Conservation (phyloP, 2,888 invertebrate species). For the Griposia aprilina region DNA sequence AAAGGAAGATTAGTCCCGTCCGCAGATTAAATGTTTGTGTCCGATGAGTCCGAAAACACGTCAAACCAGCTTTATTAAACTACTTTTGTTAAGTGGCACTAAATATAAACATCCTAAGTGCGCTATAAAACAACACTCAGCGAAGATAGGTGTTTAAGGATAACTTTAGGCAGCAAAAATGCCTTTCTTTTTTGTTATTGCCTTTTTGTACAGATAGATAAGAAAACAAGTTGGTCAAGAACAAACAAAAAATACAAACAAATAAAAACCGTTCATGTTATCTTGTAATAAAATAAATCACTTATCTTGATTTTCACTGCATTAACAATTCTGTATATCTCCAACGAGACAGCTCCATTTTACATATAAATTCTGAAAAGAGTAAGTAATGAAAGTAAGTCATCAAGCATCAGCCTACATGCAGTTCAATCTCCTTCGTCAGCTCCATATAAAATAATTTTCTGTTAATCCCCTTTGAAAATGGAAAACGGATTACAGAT, state of each 20-base stretch:
- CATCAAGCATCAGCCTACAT: neutral
- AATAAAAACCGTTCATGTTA: neutral
- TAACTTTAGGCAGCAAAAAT: constrained; percentile 40
- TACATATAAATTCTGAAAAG: neutral
- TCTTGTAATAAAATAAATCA: too few species aligned
- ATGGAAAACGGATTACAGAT: constrained; percentile 53
- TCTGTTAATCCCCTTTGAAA: constrained; percentile 40
- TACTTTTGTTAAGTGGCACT: constrained; percentile 54
- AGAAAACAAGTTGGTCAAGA: neutral
- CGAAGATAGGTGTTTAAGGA: constrained; percentile 50
- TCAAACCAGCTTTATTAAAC: constrained; percentile 38
- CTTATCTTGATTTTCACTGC: neutral
- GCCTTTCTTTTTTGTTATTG: constrained; percentile 31
- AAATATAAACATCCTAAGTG: constrained; percentile 46
- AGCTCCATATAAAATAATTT: constrained; percentile 29
- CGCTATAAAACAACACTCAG: constrained; percentile 57
- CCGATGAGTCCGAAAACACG: constrained; percentile 27
- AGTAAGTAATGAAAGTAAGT: neutral
- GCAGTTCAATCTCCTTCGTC: neutral
- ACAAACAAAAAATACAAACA: neutral
- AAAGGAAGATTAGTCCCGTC: constrained; percentile 18
- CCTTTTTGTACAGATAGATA: constrained; percentile 17
- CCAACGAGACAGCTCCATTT: neutral
- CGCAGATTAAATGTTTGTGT: constrained; percentile 38
- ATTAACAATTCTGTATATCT: neutral